Evolutionary conservation across 2,113 vertebrate species (phyloP), one percentile per base, ranked within the genome.

Genomic region (Naja naja): DNA sequence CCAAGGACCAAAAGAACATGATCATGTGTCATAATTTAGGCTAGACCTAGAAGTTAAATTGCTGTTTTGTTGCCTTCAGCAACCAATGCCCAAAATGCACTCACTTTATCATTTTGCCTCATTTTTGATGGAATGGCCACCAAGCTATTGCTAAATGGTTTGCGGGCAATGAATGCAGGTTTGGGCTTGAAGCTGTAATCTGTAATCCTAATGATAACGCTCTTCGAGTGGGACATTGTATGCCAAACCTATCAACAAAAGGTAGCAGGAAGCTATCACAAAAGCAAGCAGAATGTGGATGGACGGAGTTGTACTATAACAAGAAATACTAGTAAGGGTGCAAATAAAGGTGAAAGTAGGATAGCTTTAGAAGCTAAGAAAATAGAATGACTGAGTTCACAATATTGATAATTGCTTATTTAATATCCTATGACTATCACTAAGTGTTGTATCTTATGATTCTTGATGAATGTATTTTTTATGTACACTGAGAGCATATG

Each of bases 271-370:
- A 96, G 92, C 64, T 95, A 91, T 74, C 58, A 94, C 95, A 95
- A 96, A 94, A 96, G 94, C 94, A 96, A 96, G 97, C 93, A 95
- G 93, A 97, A 95, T 90, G 93, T 91, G 95, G 74, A 20, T 22
- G 69, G 95, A 95, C 93, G 93, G 94, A 94, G 94, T 95, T 0
- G 0, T 87, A 94, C 88, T 93, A 93, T 93, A 74, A 20, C n/a
- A 74, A 95, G 94, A 96, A 96, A 96, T 94, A 92, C 92, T 92
- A 97, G 96, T 96, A 95, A 96, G 94, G 87, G 88, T 94, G 92
- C 94, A 91, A 96, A 94, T 92, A 55, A 93, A 93, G 87, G 27
- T 85, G 45, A 93, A 94, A 69, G 53, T 88, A 88, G 55, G 85
- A 90, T 94, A 93, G 64, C 64, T 16, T 34, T 74, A 34, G 64